phyloP scores from a whole-genome alignment of 2,888 invertebrate genomes.

The Microctonus aethiopoides region DNA sequence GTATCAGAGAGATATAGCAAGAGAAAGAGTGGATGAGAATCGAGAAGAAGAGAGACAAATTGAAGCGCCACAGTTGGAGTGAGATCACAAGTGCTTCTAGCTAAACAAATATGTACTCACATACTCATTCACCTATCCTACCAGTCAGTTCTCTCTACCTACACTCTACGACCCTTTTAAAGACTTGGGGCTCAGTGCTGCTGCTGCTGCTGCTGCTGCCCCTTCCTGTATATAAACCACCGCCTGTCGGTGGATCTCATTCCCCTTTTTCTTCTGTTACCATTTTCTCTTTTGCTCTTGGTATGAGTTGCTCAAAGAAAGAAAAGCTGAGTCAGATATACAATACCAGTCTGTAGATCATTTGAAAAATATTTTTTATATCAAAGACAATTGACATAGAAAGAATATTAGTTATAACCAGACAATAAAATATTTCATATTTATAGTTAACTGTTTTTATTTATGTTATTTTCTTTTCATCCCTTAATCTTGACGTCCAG shows the following conservation, averaged over 20 bases:
- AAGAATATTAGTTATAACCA: not conserved
- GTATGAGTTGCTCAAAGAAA: not conserved
- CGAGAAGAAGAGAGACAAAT: slow-evolving; percentile 23
- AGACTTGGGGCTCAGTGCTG: slow-evolving; percentile 20
- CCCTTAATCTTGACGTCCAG: not conserved
- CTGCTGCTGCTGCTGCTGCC: not conserved
- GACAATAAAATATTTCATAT: not conserved
- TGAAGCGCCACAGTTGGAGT: slow-evolving; percentile 44
- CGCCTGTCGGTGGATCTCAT: slow-evolving; percentile 28
- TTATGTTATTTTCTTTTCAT: not conserved
- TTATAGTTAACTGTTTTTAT: not conserved
- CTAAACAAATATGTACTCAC: slow-evolving; percentile 67
- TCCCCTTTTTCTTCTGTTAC: slow-evolving; percentile 21
- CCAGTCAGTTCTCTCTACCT: slow-evolving; percentile 52
- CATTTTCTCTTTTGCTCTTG: not conserved
- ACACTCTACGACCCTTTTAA: slow-evolving; percentile 46
- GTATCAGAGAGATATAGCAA: slow-evolving; percentile 23
- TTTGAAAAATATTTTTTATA: not conserved
- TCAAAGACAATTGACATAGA: not conserved
- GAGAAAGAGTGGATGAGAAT: slow-evolving; percentile 23
- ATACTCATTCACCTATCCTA: slow-evolving; percentile 65
- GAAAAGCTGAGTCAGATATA: not conserved
- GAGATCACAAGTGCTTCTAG: slow-evolving; percentile 63
- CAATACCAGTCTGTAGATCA: not conserved
- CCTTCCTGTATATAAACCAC: slow-evolving; percentile 18